Percentiles rank a stretch among this genome's conserved stretches.
Conservation (phyloP, 2,888 invertebrate species). For the Saturnia japonica region DNA sequence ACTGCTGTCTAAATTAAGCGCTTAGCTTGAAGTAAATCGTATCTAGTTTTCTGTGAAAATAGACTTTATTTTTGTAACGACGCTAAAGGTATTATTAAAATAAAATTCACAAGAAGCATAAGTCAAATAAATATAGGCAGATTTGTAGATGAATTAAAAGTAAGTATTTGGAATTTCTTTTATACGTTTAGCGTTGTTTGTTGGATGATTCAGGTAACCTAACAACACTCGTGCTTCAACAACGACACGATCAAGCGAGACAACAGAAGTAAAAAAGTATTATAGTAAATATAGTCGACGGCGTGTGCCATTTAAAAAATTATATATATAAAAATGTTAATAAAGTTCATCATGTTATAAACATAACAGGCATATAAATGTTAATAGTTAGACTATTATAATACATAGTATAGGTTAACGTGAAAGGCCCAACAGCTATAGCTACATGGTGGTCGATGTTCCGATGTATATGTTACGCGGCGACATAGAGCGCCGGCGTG, state of each 20-base stretch:
- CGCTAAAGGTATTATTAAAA: slow-evolving; percentile 53
- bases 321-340: slow-evolving; percentile 65
- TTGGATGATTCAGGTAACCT: slow-evolving; percentile 61
- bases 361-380: slow-evolving; percentile 82
- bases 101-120: slow-evolving; percentile 23
- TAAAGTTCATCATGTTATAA: slow-evolving; percentile 81
- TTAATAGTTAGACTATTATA: slow-evolving; percentile 83
- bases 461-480: slow-evolving; percentile 78
- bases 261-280: slow-evolving; percentile 74
- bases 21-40: slow-evolving; percentile 24
- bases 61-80: slow-evolving; percentile 38
- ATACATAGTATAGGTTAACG: slow-evolving; percentile 81
- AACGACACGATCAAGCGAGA: slow-evolving; percentile 76
- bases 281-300: slow-evolving; percentile 81
- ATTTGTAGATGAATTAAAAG: neutral
- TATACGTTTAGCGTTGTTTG: slow-evolving; percentile 63
- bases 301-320: slow-evolving; percentile 77
- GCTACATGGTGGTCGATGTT: slow-evolving; percentile 81
- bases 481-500: slow-evolving; percentile 57
- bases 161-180: neutral
- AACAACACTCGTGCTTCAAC: slow-evolving; percentile 76
- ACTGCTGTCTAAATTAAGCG: slow-evolving; percentile 43
- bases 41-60: slow-evolving; percentile 41
- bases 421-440: slow-evolving; percentile 81
- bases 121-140: neutral